phyloP scores from a whole-genome alignment of 2,888 invertebrate genomes.

The Calliscelio sp. region DNA sequence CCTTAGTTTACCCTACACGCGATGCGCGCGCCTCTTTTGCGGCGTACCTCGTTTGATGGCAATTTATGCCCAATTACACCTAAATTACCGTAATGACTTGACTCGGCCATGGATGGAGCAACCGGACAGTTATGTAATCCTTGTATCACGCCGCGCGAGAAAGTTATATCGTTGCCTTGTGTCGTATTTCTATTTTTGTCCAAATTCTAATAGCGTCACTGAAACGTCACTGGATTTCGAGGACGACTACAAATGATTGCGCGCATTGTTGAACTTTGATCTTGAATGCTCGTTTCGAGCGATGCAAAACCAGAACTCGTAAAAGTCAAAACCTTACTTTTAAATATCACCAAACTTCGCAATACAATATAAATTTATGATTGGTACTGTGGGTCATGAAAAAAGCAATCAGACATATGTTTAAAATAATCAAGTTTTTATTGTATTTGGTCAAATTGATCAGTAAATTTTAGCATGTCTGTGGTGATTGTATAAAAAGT shows the following conservation, averaged over 20 bases:
- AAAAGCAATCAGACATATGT: neutral
- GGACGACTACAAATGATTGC: constrained; percentile 72
- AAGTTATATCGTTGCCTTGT: constrained; percentile 51
- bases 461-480: neutral
- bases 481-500: neutral
- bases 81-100: constrained; percentile 80
- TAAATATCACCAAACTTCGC: constrained; percentile 29
- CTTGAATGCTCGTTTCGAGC: constrained; percentile 29
- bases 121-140: constrained; percentile 77
- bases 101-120: constrained; percentile 77
- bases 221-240: constrained; percentile 55
- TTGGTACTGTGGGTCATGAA: constrained; percentile 3
- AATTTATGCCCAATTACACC: constrained; percentile 80
- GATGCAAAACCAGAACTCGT: constrained; percentile 38
- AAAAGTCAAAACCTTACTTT: constrained; percentile 27
- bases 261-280: constrained; percentile 60
- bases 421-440: neutral
- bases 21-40: constrained; percentile 59
- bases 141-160: constrained; percentile 74
- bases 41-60: constrained; percentile 62
- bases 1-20: constrained; percentile 49
- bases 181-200: constrained; percentile 65
- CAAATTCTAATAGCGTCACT: constrained; percentile 61
- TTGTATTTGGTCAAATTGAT: neutral
- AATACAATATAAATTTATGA: constrained; percentile 8